Base-by-base conservation (phyloP, 2,113 vertebrate species). In the Datnioides undecimradiatus region DNA sequence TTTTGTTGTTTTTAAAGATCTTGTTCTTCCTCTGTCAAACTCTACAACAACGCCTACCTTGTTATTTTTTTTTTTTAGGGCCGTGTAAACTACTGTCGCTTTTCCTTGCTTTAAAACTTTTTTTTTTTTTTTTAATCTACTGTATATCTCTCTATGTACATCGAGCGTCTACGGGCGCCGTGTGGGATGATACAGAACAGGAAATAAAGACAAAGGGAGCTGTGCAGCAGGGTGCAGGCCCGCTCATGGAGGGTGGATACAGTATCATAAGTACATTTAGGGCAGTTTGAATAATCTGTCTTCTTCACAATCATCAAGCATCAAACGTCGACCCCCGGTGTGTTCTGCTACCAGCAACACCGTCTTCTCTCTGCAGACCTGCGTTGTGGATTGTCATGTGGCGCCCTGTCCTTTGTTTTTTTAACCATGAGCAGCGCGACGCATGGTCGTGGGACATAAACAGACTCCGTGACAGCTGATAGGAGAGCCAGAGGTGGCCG, bases 71-170 rank as follows among this genome's bases (percentile, higher is more conserved):
- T n/a, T 84, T 48, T 76, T 73, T 33, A 79, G 58, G 85, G 77
- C 82, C 77, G 62, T 87, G 91, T 89, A 90, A 92, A 91, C 90
- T 88, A 86, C 88, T 60, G 85, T 91, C 87, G 73, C 79, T 82
- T 89, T 74, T 84, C 81, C 71, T 88, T 83, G 85, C 82, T 86
- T 92, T 81, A 85, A 86, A 86, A 89, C 49, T 68, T 89, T 83
- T 71, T 49, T 58, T 85, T 63, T 66, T 74, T 71, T 81, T 81
- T 86, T 79, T 76, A 23, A 57, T 71, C 88, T 76, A 79, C 78
- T 66, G 73, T 88, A 83, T 73, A 89, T 86, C 89, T 91, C 83
- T 90, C 63, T 89, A 90, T 92, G 80, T 92, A 94, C 92, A 93
- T 76, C 76, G 57, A 88, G 85, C 87, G 73, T 84, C 82, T 83